phyloP scores from a whole-genome alignment of 2,888 invertebrate genomes.

The Ramazzottius varieornatus region DNA sequence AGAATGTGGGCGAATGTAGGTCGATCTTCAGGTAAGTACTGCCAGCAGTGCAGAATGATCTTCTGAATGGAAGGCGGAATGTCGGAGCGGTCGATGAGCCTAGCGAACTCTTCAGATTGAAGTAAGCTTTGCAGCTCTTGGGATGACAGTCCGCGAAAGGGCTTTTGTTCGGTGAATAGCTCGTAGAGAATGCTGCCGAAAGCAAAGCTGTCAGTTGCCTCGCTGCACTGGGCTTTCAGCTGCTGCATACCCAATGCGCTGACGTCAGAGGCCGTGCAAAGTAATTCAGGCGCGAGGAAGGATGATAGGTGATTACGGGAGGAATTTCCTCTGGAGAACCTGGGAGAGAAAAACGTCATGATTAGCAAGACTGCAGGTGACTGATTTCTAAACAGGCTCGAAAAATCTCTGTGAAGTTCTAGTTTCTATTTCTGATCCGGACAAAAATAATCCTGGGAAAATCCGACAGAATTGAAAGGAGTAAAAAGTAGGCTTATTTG shows the following conservation, averaged over 20 bases:
- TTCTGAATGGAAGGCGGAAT: background rate
- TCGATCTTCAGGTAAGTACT: background rate
- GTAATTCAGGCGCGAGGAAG: background rate
- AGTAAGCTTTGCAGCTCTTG: background rate
- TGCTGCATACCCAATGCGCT: background rate
- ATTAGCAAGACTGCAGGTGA: too few species aligned
- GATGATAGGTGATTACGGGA: background rate
- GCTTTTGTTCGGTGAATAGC: background rate
- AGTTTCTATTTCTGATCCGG: background rate
- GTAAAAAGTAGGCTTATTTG: background rate
- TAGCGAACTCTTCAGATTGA: background rate
- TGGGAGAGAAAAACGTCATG: background rate
- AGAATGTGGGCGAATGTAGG: background rate
- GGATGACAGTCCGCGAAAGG: background rate
- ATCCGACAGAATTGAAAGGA: background rate
- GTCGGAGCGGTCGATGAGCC: background rate
- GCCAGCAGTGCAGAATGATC: background rate
- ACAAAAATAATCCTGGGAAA: too few species aligned
- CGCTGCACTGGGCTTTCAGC: background rate
- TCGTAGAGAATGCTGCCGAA: background rate
- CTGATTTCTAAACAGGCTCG: too few species aligned
- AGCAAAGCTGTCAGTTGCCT: background rate
- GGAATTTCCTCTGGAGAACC: background rate
- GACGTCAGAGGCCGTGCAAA: background rate
- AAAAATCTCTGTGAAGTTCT: background rate